Base-by-base conservation (phyloP, 2,113 vertebrate genomes). In the Eonycteris spelaea region DNA sequence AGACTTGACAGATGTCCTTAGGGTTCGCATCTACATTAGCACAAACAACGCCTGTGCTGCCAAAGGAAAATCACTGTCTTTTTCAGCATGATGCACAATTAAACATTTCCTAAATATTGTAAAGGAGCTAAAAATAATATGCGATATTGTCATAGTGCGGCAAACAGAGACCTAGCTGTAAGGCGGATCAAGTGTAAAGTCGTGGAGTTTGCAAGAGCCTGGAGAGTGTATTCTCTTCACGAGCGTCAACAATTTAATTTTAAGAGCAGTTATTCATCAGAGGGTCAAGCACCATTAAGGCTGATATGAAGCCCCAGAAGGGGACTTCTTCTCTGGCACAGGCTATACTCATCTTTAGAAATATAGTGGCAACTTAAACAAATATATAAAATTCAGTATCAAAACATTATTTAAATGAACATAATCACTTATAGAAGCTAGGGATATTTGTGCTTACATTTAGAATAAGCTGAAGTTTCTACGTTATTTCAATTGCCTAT, bases 51-150 rank as follows among this genome's bases (percentile, higher is more conserved):
- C 28, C 65, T 74, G 57, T 33, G 18, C 63, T 78, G 45, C 33
- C 90, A 86, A 86, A 68, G 74, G 21, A 13, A 95, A 86, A 95
- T 90, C n/a, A 78, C 26, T 35, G 48, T 71, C 63, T 19, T 79
- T n/a, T 74, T 57, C 6, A 45, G 59, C 13, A n/a, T 55, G 33
- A 30, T 30, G 68, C 16, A 30, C 48, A 91, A 80, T 74, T 33
- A 78, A 90, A 68, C 45, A 86, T 67, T 92, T 89, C 78, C 38
- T 78, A 87, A 84, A 70, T 51, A 70, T 30, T 71, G 10, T 19
- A 90, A 82, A 96, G 45, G 70, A 83, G 24, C n/a, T 90, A 92
- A 92, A 95, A 70, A 45, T 55, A 74, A 28, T 33, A 38, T 67
- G 57, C 28, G 30, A 70, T 35, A 40, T 0, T 22, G 3, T 63